Evolutionary conservation across 1,140 invertebrate genomes (phyloP).

Genomic region (Temnothorax curvispinosus): DNA sequence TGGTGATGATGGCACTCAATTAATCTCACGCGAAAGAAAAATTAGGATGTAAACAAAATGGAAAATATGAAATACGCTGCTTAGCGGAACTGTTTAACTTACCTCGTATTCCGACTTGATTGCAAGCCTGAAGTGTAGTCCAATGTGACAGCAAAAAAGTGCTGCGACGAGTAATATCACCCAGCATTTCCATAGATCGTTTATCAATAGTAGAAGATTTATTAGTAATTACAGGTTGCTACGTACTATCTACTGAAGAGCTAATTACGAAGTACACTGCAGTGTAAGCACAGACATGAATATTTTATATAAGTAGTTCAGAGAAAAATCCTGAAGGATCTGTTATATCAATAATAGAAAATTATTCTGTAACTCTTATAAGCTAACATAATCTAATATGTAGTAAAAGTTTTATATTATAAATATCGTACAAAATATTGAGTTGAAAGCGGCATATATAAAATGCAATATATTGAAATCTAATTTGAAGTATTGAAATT

Average conservation of each 20-base stretch:
- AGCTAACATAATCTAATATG: background rate
- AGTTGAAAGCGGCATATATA: background rate
- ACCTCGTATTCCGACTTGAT: background rate
- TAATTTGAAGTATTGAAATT: background rate
- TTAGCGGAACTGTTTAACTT: background rate
- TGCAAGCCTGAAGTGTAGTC: background rate
- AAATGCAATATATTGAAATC: background rate
- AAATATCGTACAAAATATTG: background rate
- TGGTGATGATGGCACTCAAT: background rate
- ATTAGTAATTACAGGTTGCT: background rate
- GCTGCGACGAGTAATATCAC: background rate
- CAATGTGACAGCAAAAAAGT: background rate
- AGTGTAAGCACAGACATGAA: background rate
- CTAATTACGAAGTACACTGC: background rate
- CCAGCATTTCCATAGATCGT: constrained; percentile 1
- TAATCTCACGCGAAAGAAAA: background rate
- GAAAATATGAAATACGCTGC: background rate
- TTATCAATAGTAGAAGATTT: background rate
- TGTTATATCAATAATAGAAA: background rate
- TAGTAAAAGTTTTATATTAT: background rate
- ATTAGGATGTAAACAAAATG: background rate
- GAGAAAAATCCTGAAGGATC: background rate
- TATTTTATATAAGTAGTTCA: background rate
- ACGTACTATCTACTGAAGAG: background rate
- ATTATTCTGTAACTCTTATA: background rate